phyloP scores from a whole-genome alignment of 1,140 invertebrate species.

The Philopotamus ludificatus region DNA sequence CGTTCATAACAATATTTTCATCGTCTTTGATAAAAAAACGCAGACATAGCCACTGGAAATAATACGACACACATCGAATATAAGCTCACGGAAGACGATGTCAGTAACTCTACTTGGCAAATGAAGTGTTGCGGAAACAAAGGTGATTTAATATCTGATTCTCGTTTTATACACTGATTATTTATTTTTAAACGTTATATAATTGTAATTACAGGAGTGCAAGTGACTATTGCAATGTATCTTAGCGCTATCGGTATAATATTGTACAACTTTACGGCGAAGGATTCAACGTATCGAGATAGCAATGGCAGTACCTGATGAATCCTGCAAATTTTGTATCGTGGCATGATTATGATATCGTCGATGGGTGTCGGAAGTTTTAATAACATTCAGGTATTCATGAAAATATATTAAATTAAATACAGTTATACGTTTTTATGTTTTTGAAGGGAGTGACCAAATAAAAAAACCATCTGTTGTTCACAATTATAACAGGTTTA shows the following conservation, averaged over 20 bases:
- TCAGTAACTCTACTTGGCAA: too few relatives aligned
- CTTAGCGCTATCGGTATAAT: constrained; percentile 65
- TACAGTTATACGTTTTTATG: too few relatives aligned
- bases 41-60: background rate
- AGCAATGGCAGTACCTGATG: constrained; percentile 71
- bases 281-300: constrained; percentile 73
- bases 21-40: constrained; percentile 59
- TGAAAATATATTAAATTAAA: too few relatives aligned
- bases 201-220: constrained; percentile 4
- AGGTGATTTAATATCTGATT: too few relatives aligned
- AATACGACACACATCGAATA: too few relatives aligned
- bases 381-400: constrained; percentile 48
- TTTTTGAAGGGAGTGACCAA: too few relatives aligned
- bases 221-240: constrained; percentile 51
- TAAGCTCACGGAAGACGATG: too few relatives aligned
- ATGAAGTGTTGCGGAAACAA: too few relatives aligned
- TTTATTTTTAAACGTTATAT: constrained; percentile 1
- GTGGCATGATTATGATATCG: constrained; percentile 69
- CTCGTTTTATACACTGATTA: too few relatives aligned
- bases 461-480: too few relatives aligned
- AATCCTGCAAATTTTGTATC: constrained; percentile 72
- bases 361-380: constrained; percentile 47
- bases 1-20: constrained; percentile 71
- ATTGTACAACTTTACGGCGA: constrained; percentile 72
- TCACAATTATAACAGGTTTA: too few relatives aligned